Evolutionary conservation across 2,113 vertebrate species (phyloP), one percentile per base, ranked within the genome.

Genomic region (Tor tambroides): DNA sequence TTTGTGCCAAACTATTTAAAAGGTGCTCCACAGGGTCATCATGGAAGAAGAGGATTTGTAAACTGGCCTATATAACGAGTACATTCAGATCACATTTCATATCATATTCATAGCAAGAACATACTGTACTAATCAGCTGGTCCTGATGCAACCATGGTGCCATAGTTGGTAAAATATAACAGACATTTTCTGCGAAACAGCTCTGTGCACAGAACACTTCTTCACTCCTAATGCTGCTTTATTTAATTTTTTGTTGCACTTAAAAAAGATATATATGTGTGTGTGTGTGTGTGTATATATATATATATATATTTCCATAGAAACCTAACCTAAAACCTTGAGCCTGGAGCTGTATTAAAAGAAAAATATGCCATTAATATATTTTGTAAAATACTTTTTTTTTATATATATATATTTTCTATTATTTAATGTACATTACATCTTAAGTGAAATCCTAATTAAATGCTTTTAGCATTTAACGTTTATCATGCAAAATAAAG

Each of bases 1-100:
- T 77, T 77, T 28, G 14, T 9, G n/a, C 9, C 46, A 51, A 91
- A 78, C 82, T 74, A 76, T 89, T 77, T 77, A 89, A 26, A 77
- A 30, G 9, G 69, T 38, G 0, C 32, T 23, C 19, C 30, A 21
- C 17, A 71, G 67, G 8, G 8, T 71, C 32, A 38, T 35, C 1
- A 2, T 10, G 17, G 17, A 32, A 5, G 28, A 71, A 21, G 3
- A 71, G 32, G 17, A 35, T 71, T 21, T 71, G n/a, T 11, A 2
- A 71, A 38, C 32, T 71, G 30, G 30, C 30, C 6, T 32, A 28
- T 65, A 8, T 69, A 15, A 69, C 2, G 30, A 28, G 1, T 4
- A 2, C 2, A 69, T 67, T 67, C 28, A 67, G 63, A 14, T 30
- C 67, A 69, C 63, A 15, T 69, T 32, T 69, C 2, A 69, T 32